These are phyloP conservation scores for Salvator merianae DNA, from an alignment of 2,113 vertebrate genomes.

Conservation along the genomic window DNA sequence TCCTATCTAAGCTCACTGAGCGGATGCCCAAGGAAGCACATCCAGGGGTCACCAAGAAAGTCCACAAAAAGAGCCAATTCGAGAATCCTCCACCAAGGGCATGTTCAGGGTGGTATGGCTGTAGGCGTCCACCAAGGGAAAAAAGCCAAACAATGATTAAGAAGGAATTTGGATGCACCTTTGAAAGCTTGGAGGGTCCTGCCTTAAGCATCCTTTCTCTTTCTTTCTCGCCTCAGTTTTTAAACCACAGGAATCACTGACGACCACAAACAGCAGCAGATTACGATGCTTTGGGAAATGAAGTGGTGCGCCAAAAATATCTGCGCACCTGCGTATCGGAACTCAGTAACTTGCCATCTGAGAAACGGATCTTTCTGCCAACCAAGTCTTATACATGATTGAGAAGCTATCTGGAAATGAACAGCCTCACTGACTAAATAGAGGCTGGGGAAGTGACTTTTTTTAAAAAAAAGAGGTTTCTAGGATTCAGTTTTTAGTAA, in stretches of 20 bases:
- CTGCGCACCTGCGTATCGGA: too few species aligned
- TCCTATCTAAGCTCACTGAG: background rate
- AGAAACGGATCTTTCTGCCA: too few species aligned
- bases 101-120: too few species aligned
- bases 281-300: background rate
- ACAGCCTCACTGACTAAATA: background rate
- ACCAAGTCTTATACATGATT: background rate
- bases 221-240: background rate
- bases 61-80: background rate
- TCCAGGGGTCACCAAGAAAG: background rate
- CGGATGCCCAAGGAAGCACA: background rate
- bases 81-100: background rate
- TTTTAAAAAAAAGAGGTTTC: background rate
- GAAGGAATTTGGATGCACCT: background rate
- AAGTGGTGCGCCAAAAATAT: background rate
- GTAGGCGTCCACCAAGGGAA: too few species aligned
- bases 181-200: background rate
- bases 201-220: background rate
- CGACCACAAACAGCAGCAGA: background rate
- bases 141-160: background rate
- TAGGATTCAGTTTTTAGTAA: rapidly evolving
- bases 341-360: too few species aligned
- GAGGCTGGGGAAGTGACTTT: rapidly evolving
- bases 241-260: background rate
- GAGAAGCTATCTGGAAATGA: background rate